Evolutionary conservation across 2,113 vertebrate genomes (phyloP), one percentile per base, ranked within the genome.

Genomic region (Ptychochromis oligacanthus): DNA sequence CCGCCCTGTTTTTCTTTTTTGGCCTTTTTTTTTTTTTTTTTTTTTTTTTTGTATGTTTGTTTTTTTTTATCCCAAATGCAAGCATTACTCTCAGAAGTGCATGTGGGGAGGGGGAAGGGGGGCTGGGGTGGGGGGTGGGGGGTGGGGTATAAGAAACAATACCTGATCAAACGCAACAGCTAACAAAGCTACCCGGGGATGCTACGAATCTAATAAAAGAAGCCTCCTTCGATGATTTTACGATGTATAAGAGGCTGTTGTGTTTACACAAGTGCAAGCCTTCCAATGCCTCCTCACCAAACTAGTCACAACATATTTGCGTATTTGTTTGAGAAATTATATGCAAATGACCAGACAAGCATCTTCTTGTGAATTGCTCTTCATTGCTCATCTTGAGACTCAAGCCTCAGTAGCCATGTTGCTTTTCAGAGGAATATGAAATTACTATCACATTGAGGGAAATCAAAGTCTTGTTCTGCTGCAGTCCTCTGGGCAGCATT

Each of bases 391-490:
- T 88, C 89, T 90, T 54, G 82, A 91, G 89, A 90, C 82, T 75
- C 76, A 11, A 92, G 85, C 90, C 91, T 89, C 86, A n/a, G 90
- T 78, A 77, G 91, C 93, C 93, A 93, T 91, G 87, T 92, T 93
- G 83, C 91, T 91, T 94, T 94, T 93, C 89, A 88, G 88, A 92
- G 86, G 88, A 94, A 94, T 94, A 93, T 93, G 91, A 92, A 93
- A 93, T 95, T 94, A 94, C 92, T 90, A 92, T 94, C 93, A 95
- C 90, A 94, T 92, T 92, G 93, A 91, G 90, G 91, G 92, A 94
- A 95, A 95, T 94, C 93, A 94, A 93, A 94, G 93, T 94, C 91
- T 93, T 94, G 90, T 94, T 94, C 91, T 87, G 93, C 90, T 91
- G 92, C 87, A 89, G 90, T 94, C 92, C 92, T 93, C 93, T 91